phyloP scores from a whole-genome alignment of 37 sponge, comb jelly and placozoan species.

The Haliclona indistincta region DNA sequence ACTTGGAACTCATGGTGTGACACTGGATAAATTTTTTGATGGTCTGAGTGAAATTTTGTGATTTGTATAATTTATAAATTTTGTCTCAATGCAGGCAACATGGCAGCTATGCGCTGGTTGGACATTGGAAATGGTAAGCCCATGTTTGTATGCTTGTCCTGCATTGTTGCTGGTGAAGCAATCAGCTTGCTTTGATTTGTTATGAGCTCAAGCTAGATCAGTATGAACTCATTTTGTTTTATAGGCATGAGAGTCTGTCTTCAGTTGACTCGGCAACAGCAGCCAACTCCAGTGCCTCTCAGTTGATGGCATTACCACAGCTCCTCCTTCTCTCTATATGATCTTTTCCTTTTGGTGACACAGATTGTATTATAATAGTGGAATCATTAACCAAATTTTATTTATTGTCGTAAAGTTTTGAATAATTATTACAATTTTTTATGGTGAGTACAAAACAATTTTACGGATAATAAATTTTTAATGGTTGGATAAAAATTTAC shows the following conservation, averaged over 20 bases:
- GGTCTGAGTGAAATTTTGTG: neutral
- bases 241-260: slow-evolving; percentile 38
- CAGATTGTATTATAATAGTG: no score
- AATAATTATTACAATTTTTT: no score
- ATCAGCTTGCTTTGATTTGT: no score
- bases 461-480: neutral
- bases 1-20: slow-evolving; percentile 58
- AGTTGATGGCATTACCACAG: neutral
- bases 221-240: neutral
- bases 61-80: neutral
- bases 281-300: slow-evolving; percentile 11
- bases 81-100: slow-evolving; percentile 1
- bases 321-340: neutral
- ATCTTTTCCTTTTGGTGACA: no score
- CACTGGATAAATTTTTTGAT: slow-evolving; percentile 71
- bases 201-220: neutral
- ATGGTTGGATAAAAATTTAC: no score
- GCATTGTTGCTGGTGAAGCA: no score
- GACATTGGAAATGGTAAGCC: slow-evolving; percentile 65
- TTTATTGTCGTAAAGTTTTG: no score
- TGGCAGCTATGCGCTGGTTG: slow-evolving; percentile 30
- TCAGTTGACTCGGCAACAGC: slow-evolving; percentile 18
- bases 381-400: no score
- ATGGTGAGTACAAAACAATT: neutral
- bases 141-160: neutral